phyloP scores from a whole-genome alignment of 1,140 invertebrate genomes.

The Zophobas atratus region DNA sequence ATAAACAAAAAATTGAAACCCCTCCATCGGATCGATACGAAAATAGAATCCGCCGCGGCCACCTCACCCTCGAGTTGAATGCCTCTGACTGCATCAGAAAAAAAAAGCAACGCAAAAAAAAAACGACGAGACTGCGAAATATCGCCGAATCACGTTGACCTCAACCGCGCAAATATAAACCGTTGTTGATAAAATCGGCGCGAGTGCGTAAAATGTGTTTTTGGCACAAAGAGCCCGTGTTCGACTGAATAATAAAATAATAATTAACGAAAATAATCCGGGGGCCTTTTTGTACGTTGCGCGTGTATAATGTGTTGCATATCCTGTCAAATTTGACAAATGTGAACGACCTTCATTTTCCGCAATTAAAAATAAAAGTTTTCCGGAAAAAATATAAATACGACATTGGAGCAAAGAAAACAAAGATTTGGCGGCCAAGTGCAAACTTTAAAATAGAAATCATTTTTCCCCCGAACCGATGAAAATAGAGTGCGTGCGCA shows the following conservation, averaged over 20 bases:
- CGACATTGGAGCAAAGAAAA: conserved; percentile 10
- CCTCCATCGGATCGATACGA: conserved; percentile 11
- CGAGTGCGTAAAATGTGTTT: conserved; percentile 5
- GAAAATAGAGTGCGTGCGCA: conserved; percentile 46
- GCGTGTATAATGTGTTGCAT: conserved; percentile 15
- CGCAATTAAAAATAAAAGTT: conserved; percentile 15
- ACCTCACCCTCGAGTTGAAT: background rate
- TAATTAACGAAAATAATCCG: background rate
- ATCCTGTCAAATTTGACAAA: background rate
- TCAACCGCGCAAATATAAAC: conserved; percentile 6
- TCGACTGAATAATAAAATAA: too few relatives aligned
- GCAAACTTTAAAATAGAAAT: conserved; percentile 41
- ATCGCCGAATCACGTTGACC: conserved; percentile 10
- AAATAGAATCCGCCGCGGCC: conserved; percentile 10
- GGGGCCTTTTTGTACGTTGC: background rate
- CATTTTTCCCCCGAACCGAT: conserved; percentile 31
- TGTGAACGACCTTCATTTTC: background rate
- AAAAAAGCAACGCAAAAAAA: background rate
- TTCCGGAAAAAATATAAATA: background rate
- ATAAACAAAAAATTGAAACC: conserved; percentile 7
- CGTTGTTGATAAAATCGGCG: background rate
- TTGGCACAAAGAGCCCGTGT: background rate
- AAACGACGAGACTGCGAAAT: background rate
- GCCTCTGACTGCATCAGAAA: background rate
- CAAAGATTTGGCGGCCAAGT: conserved; percentile 32